These are phyloP conservation scores for Caranx ignobilis DNA, from an alignment of 2,113 vertebrate genomes.

Conservation along the genomic window DNA sequence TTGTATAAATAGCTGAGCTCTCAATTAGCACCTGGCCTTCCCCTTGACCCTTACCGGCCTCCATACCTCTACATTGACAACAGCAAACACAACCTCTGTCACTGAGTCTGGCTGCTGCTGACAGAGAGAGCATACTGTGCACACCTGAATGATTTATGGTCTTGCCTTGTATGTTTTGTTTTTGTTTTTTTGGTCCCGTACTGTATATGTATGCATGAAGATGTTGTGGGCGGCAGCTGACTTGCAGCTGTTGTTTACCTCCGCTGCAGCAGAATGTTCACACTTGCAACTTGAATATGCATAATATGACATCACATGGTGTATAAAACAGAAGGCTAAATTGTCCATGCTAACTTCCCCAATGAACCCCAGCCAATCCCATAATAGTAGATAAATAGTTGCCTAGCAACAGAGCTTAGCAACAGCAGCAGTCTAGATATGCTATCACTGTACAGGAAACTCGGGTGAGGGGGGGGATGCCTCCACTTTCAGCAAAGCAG, in stretches of 20 bases:
- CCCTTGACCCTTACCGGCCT: conserved; percentile 20
- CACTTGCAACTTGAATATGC: conserved; percentile 47
- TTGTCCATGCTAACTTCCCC: conserved; percentile 58
- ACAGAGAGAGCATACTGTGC: conserved; percentile 1
- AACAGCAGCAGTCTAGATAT: conserved; percentile 68
- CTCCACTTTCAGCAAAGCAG: conserved; percentile 70
- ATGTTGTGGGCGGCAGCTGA: conserved; percentile 30
- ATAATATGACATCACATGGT: conserved; percentile 41
- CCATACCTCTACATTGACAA: not conserved
- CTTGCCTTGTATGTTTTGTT: conserved; percentile 2
- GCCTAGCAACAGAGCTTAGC: conserved; percentile 71
- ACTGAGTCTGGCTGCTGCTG: not conserved
- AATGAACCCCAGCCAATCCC: conserved; percentile 63
- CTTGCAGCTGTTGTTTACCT: conserved; percentile 50
- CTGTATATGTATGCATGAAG: conserved; percentile 33
- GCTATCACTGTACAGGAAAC: conserved; percentile 56
- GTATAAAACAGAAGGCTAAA: conserved; percentile 62
- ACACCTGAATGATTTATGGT: conserved; percentile 26
- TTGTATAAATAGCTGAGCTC: conserved; percentile 58
- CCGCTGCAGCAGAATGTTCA: conserved; percentile 21
- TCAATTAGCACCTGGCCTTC: conserved; percentile 47
- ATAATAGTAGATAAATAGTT: conserved; percentile 76
- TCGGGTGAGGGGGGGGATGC: conserved; percentile 38
- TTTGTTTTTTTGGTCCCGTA: conserved; percentile 26
- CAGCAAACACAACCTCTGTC: conserved; percentile 7